These are phyloP conservation scores for Oreochromis aureus DNA, from an alignment of 2,113 vertebrate species.

Conservation along the genomic window DNA sequence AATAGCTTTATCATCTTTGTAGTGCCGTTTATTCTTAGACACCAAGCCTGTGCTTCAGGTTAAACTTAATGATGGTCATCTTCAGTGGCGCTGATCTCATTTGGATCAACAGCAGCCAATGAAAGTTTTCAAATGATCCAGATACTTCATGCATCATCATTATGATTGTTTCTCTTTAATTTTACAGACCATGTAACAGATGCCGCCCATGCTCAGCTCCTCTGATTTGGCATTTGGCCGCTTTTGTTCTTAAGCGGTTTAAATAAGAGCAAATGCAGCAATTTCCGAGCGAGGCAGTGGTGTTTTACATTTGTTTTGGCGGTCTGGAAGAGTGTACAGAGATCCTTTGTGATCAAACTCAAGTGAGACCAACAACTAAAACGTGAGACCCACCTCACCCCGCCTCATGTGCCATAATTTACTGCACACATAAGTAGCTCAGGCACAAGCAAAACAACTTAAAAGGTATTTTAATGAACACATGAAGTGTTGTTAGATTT, in stretches of 20 bases:
- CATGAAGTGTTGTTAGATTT: neutral
- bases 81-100: neutral
- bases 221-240: neutral
- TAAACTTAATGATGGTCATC: neutral
- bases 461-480: neutral
- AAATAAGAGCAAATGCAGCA: neutral
- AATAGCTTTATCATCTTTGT: neutral
- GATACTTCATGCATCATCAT: neutral
- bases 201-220: neutral
- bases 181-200: fast-evolving
- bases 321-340: neutral
- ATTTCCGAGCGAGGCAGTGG: neutral
- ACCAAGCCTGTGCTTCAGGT: neutral
- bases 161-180: neutral
- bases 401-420: neutral
- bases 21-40: neutral
- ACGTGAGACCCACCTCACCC: neutral
- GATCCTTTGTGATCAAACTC: neutral
- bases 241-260: neutral
- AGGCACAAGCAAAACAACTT: neutral
- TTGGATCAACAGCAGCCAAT: neutral
- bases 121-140: neutral
- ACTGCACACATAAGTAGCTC: neutral
- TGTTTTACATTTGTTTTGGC: neutral
- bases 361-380: neutral